phyloP scores from a whole-genome alignment of 1,140 invertebrate species.

The Philotrypesis tridentata region DNA sequence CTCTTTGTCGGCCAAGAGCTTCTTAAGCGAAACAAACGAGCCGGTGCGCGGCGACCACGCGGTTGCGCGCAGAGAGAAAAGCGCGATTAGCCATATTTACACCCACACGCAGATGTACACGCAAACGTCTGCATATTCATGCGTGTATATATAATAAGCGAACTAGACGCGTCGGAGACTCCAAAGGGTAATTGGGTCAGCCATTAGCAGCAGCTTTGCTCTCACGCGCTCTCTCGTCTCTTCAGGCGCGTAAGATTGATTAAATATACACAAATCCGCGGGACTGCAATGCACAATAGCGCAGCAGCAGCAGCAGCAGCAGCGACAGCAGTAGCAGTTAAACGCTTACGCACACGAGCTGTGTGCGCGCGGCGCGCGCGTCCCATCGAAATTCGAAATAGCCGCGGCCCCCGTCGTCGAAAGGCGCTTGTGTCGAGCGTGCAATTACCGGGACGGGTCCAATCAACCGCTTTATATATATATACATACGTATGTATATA shows the following conservation, averaged over 20 bases:
- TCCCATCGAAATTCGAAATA: neutral
- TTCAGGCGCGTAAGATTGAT: neutral
- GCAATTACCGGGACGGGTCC: slow-evolving; percentile 10
- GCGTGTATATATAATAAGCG: neutral
- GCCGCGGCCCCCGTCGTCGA: neutral
- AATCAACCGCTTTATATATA: neutral
- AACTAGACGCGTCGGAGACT: neutral
- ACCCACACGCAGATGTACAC: neutral
- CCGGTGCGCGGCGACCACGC: neutral
- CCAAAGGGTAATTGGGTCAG: neutral
- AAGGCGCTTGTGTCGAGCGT: slow-evolving; percentile 12
- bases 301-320: too few relatives aligned
- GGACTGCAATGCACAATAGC: too few relatives aligned
- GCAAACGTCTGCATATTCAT: neutral
- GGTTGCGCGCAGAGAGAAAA: neutral
- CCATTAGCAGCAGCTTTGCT: neutral
- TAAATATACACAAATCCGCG: neutral
- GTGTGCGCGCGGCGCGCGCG: neutral
- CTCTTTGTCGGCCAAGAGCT: neutral
- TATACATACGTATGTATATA: too few relatives aligned
- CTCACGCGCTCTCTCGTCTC: too few relatives aligned
- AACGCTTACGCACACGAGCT: too few relatives aligned
- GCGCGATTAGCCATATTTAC: neutral
- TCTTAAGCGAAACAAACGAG: neutral
- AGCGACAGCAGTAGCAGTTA: too few relatives aligned